Percentiles rank a stretch among this genome's conserved stretches.
These are phyloP conservation scores for Platyscapa corneri DNA, from an alignment of 1,140 invertebrate species.

Conservation along the genomic window DNA sequence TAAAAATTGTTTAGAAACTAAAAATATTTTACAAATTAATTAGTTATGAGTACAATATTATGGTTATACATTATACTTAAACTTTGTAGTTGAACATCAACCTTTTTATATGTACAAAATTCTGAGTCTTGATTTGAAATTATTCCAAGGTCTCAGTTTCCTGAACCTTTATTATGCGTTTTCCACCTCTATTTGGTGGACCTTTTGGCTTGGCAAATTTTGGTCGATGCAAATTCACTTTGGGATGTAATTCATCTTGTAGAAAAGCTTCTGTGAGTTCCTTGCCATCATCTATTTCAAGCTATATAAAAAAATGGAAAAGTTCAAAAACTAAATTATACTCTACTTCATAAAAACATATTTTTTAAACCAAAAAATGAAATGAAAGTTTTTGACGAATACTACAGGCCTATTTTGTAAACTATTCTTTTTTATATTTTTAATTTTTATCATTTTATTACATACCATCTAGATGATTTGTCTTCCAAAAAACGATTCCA, in stretches of 20 bases:
- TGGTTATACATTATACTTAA: conserved; percentile 18
- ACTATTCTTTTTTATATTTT: conserved; percentile 40
- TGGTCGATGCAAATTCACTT: conserved; percentile 89
- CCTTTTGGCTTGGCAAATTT: conserved; percentile 97
- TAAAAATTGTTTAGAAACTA: conserved; percentile 18
- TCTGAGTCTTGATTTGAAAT: conserved; percentile 36
- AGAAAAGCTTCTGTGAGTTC: conserved; percentile 93
- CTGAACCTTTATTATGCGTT: conserved; percentile 87
- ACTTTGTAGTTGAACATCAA: conserved; percentile 23
- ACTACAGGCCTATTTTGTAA: conserved; percentile 71
- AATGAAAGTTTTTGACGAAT: conserved; percentile 40
- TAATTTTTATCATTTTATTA: conserved; percentile 59
- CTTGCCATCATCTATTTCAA: conserved; percentile 92
- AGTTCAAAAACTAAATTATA: conserved; percentile 56
- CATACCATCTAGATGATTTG: conserved; percentile 60
- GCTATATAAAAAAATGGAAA: conserved; percentile 76
- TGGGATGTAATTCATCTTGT: conserved; percentile 95
- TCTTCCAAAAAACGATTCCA: conserved; percentile 34
- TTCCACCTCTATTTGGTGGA: conserved; percentile 92
- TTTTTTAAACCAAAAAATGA: neutral
- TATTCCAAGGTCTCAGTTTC: conserved; percentile 63
- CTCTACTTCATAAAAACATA: conserved; percentile 43
- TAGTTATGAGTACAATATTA: conserved; percentile 8
- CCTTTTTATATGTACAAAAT: conserved; percentile 36
- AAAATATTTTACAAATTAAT: conserved; percentile 3